Evolutionary conservation across 2,888 invertebrate genomes (phyloP).

Genomic region (Athalia circularis): DNA sequence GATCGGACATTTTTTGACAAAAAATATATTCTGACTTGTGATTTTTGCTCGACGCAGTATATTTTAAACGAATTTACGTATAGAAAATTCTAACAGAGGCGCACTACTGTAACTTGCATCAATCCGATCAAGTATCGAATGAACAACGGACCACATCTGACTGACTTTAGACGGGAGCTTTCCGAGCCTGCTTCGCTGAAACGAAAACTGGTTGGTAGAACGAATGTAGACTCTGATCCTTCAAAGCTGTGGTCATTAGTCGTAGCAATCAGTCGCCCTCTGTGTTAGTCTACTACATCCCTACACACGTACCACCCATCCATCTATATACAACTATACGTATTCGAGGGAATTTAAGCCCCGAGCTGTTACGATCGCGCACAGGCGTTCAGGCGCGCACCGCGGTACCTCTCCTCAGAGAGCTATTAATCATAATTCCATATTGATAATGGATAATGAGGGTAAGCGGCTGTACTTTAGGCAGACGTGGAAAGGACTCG

Average conservation of each 20-base stretch:
- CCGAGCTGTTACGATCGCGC: conserved; percentile 15
- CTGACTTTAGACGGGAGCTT: conserved; percentile 20
- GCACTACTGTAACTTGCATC: too few species aligned
- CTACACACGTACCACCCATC: too few species aligned
- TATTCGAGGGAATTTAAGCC: conserved; percentile 32
- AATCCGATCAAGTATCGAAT: background rate
- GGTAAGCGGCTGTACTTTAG: conserved; percentile 62
- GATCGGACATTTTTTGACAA: too few species aligned
- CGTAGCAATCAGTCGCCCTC: conserved; percentile 36
- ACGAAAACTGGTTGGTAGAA: conserved; percentile 10
- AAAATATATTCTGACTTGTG: too few species aligned
- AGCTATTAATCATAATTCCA: conserved; percentile 67
- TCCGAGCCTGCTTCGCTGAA: conserved; percentile 7
- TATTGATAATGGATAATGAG: conserved; percentile 69
- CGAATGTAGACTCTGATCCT: conserved; percentile 30
- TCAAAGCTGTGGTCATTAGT: conserved; percentile 20
- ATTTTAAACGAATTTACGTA: too few species aligned
- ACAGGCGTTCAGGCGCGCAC: conserved; percentile 10
- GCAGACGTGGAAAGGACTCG: conserved; percentile 55
- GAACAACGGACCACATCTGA: conserved; percentile 13
- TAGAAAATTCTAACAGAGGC: too few species aligned
- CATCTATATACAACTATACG: background rate
- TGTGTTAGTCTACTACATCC: conserved; percentile 3
- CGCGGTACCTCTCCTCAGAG: conserved; percentile 30
- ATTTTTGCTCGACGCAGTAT: too few species aligned